These are phyloP conservation scores for Rhinogobio ventralis DNA, from an alignment of 2,797 vertebrate genomes.

Conservation along the genomic window DNA sequence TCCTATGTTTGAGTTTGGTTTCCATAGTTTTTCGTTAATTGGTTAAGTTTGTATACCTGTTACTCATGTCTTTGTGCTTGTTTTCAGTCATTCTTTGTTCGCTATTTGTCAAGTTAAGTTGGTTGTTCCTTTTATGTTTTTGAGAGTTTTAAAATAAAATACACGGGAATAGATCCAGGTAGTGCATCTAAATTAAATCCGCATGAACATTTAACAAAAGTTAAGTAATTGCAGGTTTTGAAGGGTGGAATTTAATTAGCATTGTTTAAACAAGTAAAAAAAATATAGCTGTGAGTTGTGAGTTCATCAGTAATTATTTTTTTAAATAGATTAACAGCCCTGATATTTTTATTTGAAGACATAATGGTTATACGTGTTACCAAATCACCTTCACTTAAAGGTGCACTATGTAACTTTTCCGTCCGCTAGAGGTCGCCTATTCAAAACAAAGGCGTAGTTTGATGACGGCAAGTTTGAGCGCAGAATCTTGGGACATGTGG, in stretches of 20 bases:
- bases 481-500: too few species aligned
- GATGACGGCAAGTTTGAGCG: too few species aligned
- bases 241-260: background rate
- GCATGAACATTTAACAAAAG: background rate
- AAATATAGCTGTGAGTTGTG: background rate
- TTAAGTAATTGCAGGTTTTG: background rate
- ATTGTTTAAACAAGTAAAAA: constrained; percentile 5
- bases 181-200: background rate
- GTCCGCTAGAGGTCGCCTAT: too few species aligned
- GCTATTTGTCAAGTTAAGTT: background rate
- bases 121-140: background rate
- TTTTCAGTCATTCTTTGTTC: background rate
- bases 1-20: background rate
- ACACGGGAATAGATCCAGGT: too few species aligned
- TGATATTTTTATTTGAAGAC: background rate
- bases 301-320: background rate
- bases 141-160: background rate
- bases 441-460: too few species aligned
- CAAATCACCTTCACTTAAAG: background rate
- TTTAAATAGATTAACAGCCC: background rate
- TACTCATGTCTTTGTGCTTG: background rate
- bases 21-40: background rate
- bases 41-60: background rate
- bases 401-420: too few species aligned
- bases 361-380: background rate